A percentile compares a stretch with the other conserved stretches of the same genome.
Evolutionary conservation across 2,113 vertebrate genomes (phyloP).

Genomic region (Paratilapia polleni): DNA sequence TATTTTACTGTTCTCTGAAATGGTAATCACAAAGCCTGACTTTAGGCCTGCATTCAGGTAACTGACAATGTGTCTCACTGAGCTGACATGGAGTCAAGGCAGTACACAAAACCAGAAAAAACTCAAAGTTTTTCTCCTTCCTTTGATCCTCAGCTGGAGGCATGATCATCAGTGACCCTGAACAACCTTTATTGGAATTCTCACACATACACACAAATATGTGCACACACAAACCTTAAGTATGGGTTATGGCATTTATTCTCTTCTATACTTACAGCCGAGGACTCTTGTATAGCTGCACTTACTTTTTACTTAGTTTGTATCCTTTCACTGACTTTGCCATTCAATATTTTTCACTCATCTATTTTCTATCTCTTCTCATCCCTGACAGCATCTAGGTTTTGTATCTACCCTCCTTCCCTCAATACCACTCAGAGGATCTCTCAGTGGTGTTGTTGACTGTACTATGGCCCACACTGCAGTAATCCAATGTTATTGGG

Average conservation of each 20-base stretch:
- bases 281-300: conserved; percentile 2
- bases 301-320: not conserved
- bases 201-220: not conserved
- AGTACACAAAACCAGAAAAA: conserved; percentile 14
- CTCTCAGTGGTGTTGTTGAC: conserved; percentile 47
- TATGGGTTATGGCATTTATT: not conserved
- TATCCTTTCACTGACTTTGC: not conserved
- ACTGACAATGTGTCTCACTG: conserved; percentile 11
- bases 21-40: not conserved
- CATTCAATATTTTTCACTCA: conserved; percentile 18
- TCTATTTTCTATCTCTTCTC: conserved; percentile 26
- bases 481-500: conserved; percentile 60
- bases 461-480: conserved; percentile 32
- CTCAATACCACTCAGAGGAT: conserved; percentile 32
- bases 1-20: not conserved
- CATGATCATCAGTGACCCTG: conserved; percentile 12
- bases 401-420: not conserved
- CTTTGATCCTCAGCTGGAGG: conserved; percentile 49
- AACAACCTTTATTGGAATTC: conserved; percentile 29
- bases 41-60: not conserved
- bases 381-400: conserved; percentile 10
- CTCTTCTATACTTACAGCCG: not conserved
- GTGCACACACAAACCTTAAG: not conserved
- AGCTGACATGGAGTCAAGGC: conserved; percentile 15
- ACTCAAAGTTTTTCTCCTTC: conserved; percentile 20